phyloP scores from a whole-genome alignment of 2,888 invertebrate genomes.

The Baronia brevicornis region DNA sequence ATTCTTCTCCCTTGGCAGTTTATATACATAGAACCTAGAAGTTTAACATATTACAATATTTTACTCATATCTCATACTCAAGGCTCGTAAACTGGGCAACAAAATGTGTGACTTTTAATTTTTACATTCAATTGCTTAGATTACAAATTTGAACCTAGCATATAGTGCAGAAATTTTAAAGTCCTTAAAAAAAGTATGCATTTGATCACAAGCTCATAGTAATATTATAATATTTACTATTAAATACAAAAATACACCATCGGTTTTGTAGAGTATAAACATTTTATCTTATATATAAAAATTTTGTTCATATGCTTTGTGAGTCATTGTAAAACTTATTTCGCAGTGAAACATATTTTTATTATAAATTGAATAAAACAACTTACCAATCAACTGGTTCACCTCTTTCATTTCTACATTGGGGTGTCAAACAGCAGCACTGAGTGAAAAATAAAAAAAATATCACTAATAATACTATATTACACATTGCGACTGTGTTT shows the following conservation, averaged over 20 bases:
- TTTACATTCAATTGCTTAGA: too few species aligned
- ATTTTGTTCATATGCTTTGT: not conserved
- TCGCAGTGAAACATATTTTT: not conserved
- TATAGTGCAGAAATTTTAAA: too few species aligned
- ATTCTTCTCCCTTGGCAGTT: conserved; percentile 80
- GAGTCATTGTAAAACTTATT: not conserved
- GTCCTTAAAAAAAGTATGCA: too few species aligned
- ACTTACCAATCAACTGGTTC: conserved; percentile 82
- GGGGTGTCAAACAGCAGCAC: conserved; percentile 47
- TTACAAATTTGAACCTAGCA: too few species aligned
- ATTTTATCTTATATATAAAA: too few species aligned
- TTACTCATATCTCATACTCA: not conserved
- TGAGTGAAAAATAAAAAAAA: conserved; percentile 34
- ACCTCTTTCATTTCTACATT: conserved; percentile 78
- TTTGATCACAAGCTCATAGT: too few species aligned
- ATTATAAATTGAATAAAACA: conserved; percentile 15
- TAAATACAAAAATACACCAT: too few species aligned
- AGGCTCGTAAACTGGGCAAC: not conserved
- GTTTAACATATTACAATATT: not conserved
- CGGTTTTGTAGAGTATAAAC: too few species aligned
- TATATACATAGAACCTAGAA: conserved; percentile 89
- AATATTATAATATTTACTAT: too few species aligned
- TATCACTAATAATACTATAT: conserved; percentile 30
- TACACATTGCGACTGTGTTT: conserved; percentile 38
- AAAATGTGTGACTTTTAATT: not conserved